phyloP scores from a whole-genome alignment of 2,113 vertebrate species.

The Strigops habroptila region DNA sequence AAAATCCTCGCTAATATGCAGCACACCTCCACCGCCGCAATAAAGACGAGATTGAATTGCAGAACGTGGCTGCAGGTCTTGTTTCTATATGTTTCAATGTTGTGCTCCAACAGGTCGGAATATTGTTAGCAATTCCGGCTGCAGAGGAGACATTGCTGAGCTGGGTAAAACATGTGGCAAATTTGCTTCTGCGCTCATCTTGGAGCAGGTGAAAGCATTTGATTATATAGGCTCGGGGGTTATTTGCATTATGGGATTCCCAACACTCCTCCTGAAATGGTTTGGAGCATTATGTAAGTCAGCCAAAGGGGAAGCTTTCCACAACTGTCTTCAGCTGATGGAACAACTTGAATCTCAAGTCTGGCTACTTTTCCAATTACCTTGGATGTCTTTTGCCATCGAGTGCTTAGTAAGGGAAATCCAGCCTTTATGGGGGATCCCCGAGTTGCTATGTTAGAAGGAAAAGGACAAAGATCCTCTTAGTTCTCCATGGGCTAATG shows the following conservation, averaged over 20 bases:
- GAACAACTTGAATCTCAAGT: constrained; percentile 61
- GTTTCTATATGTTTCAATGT: constrained; percentile 69
- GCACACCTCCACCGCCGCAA: constrained; percentile 21
- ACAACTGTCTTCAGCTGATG: constrained; percentile 32
- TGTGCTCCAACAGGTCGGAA: constrained; percentile 74
- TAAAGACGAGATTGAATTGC: constrained; percentile 73
- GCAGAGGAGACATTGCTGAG: constrained; percentile 58
- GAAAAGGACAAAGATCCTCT: constrained; percentile 53
- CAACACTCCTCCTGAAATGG: constrained; percentile 42
- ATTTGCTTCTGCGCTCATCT: constrained; percentile 43
- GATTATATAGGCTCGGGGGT: constrained; percentile 34
- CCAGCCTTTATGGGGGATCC: constrained; percentile 32
- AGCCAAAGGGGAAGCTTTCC: constrained; percentile 30
- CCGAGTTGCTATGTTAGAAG: neutral
- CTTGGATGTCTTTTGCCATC: constrained; percentile 1
- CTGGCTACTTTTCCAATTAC: constrained; percentile 56
- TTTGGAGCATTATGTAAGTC: constrained; percentile 48
- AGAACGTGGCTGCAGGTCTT: constrained; percentile 69
- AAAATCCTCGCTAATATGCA: constrained; percentile 50
- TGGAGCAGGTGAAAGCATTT: constrained; percentile 49
- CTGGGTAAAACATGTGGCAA: constrained; percentile 63
- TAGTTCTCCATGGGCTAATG: constrained; percentile 36
- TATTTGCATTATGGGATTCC: constrained; percentile 69
- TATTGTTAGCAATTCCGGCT: constrained; percentile 69
- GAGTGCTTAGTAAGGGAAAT: constrained; percentile 45